Evolutionary conservation across 1,140 invertebrate genomes (phyloP).

Genomic region (Harpegnathos saltator): DNA sequence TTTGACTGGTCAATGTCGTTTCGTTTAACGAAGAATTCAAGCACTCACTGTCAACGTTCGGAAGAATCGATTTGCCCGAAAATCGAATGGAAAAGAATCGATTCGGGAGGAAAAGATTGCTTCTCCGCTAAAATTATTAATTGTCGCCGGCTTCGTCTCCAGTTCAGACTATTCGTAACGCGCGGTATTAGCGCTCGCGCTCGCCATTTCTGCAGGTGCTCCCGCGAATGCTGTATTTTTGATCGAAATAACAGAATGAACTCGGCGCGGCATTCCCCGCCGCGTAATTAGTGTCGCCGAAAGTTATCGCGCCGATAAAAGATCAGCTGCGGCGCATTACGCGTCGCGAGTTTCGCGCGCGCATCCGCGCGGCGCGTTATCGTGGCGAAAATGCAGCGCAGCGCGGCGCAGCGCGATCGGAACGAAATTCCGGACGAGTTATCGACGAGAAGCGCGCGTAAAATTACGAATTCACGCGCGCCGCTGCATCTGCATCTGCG

Average conservation of each 20-base stretch:
- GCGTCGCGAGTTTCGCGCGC: neutral
- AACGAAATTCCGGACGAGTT: slow-evolving; percentile 12
- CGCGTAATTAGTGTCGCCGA: slow-evolving; percentile 9
- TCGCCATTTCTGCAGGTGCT: neutral
- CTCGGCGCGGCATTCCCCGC: neutral
- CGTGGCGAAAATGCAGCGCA: neutral
- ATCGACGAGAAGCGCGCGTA: slow-evolving; percentile 25
- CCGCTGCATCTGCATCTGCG: slow-evolving; percentile 2
- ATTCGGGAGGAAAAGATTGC: no score
- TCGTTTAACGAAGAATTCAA: no score
- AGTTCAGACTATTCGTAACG: slow-evolving; percentile 28
- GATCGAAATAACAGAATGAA: neutral
- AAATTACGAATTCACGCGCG: slow-evolving; percentile 36
- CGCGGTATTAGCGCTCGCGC: neutral
- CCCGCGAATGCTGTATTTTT: neutral
- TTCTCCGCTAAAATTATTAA: no score
- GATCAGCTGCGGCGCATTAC: neutral
- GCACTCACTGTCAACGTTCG: no score
- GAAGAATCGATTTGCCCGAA: no score
- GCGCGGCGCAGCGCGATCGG: neutral
- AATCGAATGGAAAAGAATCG: no score
- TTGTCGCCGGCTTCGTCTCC: slow-evolving; percentile 9
- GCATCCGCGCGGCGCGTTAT: neutral
- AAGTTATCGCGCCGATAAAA: slow-evolving; percentile 5
- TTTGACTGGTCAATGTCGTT: no score